Conservation (phyloP, 2,113 vertebrate species). For the Melanostigma gelatinosum region DNA sequence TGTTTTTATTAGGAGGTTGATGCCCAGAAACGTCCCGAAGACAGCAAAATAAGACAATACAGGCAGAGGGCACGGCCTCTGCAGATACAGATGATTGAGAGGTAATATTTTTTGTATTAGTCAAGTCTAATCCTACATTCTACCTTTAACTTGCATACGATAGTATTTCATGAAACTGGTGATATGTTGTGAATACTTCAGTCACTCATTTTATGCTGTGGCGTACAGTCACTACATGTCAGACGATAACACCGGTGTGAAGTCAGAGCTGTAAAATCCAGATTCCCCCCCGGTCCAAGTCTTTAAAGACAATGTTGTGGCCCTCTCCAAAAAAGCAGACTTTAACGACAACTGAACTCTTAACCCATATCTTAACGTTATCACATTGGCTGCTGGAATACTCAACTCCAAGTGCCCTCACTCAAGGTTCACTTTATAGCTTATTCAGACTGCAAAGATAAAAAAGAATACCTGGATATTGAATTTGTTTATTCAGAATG, state of each 20-base stretch:
- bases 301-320: slow-evolving; percentile 38
- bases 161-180: neutral
- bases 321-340: slow-evolving; percentile 38
- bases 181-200: neutral
- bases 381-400: slow-evolving; percentile 18
- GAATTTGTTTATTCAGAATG: neutral
- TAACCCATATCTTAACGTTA: slow-evolving; percentile 38
- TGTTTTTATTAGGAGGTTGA: neutral
- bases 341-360: slow-evolving; percentile 61
- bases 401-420: neutral
- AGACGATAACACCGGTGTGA: slow-evolving; percentile 29
- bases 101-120: neutral
- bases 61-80: neutral
- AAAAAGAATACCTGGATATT: slow-evolving; percentile 6
- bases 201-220: neutral
- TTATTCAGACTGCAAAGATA: neutral
- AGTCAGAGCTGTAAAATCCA: slow-evolving; percentile 45
- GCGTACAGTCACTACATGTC: neutral
- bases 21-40: neutral
- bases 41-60: neutral
- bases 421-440: neutral
- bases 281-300: neutral
- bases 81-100: neutral
- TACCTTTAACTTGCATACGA: neutral
- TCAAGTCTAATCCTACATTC: neutral